phyloP scores from a whole-genome alignment of 2,888 invertebrate species.

The Acrocyrtus sp. region DNA sequence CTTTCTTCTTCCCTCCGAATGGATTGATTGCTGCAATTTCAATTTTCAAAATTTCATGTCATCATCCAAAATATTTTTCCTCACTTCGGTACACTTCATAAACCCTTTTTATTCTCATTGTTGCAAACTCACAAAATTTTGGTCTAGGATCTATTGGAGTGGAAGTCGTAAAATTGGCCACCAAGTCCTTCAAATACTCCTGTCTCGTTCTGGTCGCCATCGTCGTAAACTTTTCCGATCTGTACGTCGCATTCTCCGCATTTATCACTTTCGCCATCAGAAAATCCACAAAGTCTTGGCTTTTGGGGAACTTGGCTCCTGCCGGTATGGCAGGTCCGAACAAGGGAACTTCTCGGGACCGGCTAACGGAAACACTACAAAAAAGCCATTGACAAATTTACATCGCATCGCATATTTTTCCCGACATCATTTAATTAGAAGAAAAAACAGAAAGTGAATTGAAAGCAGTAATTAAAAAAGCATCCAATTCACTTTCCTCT shows the following conservation, averaged over 20 bases:
- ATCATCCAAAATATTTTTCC: background rate
- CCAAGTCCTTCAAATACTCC: constrained; percentile 94
- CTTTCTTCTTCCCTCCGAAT: constrained; percentile 79
- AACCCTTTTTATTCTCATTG: no score
- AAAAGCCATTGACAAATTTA: no score
- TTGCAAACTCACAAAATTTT: constrained; percentile 89
- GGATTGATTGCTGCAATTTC: constrained; percentile 76
- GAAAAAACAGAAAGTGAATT: background rate
- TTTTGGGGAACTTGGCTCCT: constrained; percentile 87
- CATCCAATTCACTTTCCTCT: background rate
- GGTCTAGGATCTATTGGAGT: constrained; percentile 85
- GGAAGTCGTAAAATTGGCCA: constrained; percentile 77
- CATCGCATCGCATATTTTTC: no score
- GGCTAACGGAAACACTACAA: constrained; percentile 70
- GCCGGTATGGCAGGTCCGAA: constrained; percentile 96
- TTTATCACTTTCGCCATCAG: constrained; percentile 95
- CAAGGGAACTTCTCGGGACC: constrained; percentile 94
- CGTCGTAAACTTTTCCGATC: constrained; percentile 95
- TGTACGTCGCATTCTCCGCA: constrained; percentile 95
- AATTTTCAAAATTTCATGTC: background rate
- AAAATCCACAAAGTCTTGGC: constrained; percentile 94
- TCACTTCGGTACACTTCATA: background rate
- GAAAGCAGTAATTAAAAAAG: background rate
- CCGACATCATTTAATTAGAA: constrained; percentile 3
- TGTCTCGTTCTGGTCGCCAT: constrained; percentile 96